These are phyloP conservation scores for Hetaerina americana DNA, from an alignment of 1,140 invertebrate genomes.

Conservation along the genomic window DNA sequence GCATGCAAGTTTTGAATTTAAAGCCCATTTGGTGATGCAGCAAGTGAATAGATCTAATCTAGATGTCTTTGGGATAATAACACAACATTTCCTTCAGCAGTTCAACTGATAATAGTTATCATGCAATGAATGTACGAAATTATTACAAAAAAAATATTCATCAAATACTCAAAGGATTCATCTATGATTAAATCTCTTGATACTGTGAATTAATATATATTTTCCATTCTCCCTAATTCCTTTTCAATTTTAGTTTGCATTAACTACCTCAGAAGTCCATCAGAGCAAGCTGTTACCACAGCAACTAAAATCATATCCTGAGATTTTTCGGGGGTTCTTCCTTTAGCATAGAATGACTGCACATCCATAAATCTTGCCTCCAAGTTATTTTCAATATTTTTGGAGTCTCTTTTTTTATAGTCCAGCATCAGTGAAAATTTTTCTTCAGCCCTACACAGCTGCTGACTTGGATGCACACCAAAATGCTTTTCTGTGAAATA, in stretches of 20 bases:
- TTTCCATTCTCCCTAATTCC: background rate
- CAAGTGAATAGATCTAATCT: too few relatives aligned
- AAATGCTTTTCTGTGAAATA: constrained; percentile 17
- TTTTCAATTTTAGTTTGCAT: background rate
- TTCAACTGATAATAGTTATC: background rate
- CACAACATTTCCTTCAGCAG: background rate
- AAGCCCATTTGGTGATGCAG: too few relatives aligned
- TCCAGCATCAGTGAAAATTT: background rate
- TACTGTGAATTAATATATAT: background rate
- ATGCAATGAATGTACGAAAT: background rate
- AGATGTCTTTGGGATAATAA: too few relatives aligned
- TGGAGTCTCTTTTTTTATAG: background rate
- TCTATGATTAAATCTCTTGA: background rate
- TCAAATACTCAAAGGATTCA: background rate
- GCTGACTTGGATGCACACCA: background rate
- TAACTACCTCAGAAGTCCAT: constrained; percentile 45
- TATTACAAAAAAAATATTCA: background rate
- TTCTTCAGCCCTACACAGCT: background rate
- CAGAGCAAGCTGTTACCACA: constrained; percentile 53
- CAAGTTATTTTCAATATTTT: constrained; percentile 31
- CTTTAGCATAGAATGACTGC: constrained; percentile 21
- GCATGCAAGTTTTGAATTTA: too few relatives aligned
- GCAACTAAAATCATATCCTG: constrained; percentile 23
- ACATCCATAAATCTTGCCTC: constrained; percentile 58
- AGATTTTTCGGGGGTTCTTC: constrained; percentile 6